Base-by-base conservation (phyloP, 2,888 invertebrate species). In the Polymixis flavicincta region DNA sequence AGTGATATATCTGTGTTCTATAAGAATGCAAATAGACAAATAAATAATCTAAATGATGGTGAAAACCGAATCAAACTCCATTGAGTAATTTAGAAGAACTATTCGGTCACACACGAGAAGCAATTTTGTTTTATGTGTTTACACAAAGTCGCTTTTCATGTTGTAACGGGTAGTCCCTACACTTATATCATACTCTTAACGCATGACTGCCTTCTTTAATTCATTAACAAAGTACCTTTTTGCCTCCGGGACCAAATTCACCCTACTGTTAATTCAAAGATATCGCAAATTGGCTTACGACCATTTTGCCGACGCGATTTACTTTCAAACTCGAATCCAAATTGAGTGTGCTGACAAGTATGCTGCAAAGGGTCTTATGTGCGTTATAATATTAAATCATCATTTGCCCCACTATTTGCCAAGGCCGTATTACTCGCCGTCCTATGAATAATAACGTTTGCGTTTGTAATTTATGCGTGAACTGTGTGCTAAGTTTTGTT, bases 351-450 rank as follows among this genome's bases (percentile, higher is more conserved):
- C 72, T 81, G 84, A 76, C 72, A 45, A 68, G 60, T 59, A 28
- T 28, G 61, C 66, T 67, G 75, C 78, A 55, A 74, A 68, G 70
- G 76, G 71, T 76, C 75, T 54, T 71, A 76, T 45, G 72, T 74
- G 77, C 71, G 71, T 84, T 82, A 80, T 86, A 79, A 80, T 86
- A 84, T 85, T 82, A 85, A 85, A 86, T 82, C 76, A 82, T 80
- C 54, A 82, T 85, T 85, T 78, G 79, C 61, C n/a, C n/a, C 71
- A 77, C 78, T 85, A 78, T 85, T 86, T 84, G 85, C 85, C 71
- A 71, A 77, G 69, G 74, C 72, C 67, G 69, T 77, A 73, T 61
- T 75, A 72, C 74, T 61, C 60, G 68, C 55, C 55, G 60, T 45
- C 57, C 71, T 50, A 83, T 80, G 80, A 82, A 82, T 82, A 74